A percentile compares a stretch with the other conserved stretches of the same genome.
These are phyloP conservation scores for Petaurus breviceps DNA, from an alignment of 2,113 vertebrate genomes.

Conservation along the genomic window DNA sequence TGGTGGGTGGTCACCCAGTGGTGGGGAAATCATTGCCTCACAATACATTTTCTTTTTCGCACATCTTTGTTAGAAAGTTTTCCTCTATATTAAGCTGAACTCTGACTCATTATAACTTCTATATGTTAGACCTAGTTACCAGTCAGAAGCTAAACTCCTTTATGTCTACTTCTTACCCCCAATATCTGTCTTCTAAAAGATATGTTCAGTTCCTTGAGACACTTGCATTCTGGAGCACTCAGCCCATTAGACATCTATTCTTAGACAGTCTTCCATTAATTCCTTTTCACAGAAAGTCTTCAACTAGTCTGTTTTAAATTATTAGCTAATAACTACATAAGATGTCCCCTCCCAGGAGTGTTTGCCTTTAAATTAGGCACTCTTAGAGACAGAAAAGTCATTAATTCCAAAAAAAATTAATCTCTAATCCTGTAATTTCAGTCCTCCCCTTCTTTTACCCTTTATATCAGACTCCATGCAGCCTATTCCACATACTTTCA, in stretches of 20 bases:
- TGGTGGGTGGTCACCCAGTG: neutral
- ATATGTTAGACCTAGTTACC: neutral
- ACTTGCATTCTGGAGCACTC: neutral
- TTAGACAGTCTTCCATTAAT: neutral
- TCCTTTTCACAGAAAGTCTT: neutral
- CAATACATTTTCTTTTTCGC: neutral
- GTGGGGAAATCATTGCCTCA: neutral
- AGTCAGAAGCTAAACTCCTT: neutral
- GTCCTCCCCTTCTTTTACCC: neutral
- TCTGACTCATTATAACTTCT: neutral
- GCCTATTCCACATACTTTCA: neutral
- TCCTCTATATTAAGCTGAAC: neutral
- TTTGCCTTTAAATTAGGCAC: slow-evolving; percentile 3
- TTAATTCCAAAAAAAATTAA: neutral
- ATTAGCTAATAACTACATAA: neutral
- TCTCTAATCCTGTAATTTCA: neutral
- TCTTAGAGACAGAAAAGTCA: neutral
- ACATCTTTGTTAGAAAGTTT: neutral
- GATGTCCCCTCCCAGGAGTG: neutral
- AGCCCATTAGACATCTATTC: neutral
- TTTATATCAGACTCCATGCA: neutral
- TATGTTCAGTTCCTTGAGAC: neutral
- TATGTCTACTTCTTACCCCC: neutral
- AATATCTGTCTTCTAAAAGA: neutral
- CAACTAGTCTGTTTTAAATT: neutral